Evolutionary conservation across 2,797 vertebrate species (phyloP).

Genomic region (Hoplostethus atlanticus): DNA sequence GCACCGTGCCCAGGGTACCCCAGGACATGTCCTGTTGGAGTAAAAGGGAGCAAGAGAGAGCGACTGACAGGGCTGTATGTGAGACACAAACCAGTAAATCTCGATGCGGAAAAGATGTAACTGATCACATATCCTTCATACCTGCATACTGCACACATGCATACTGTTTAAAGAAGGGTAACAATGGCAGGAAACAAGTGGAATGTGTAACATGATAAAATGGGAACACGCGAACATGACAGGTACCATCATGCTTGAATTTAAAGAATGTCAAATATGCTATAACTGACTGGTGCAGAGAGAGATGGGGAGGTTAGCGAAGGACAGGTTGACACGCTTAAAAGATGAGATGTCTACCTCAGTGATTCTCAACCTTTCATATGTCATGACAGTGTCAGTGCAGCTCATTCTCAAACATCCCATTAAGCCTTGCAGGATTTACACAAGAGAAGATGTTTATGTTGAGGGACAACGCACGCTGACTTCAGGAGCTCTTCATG

Average conservation of each 20-base stretch:
- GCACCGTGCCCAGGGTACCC: conserved; percentile 81
- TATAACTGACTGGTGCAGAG: background rate
- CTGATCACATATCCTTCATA: too few species aligned
- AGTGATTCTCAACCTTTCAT: background rate
- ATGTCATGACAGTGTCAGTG: background rate
- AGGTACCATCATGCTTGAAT: conserved; percentile 23
- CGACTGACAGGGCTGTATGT: background rate
- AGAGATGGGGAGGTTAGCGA: background rate
- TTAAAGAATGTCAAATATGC: conserved; percentile 32
- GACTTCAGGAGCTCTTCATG: background rate
- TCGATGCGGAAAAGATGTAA: too few species aligned
- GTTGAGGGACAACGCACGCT: too few species aligned
- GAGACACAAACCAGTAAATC: too few species aligned
- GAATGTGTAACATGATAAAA: background rate
- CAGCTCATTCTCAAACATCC: background rate
- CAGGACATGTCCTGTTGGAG: conserved; percentile 73
- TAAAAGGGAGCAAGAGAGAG: background rate
- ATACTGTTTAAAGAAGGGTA: background rate
- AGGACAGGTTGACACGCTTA: background rate
- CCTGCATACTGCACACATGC: background rate
- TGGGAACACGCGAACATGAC: background rate
- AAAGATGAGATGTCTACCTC: too few species aligned
- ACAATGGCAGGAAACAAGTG: background rate
- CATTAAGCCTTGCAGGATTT: background rate
- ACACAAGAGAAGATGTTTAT: background rate